Conservation (phyloP, 2,797 vertebrate species). For the Gallirallus australis region DNA sequence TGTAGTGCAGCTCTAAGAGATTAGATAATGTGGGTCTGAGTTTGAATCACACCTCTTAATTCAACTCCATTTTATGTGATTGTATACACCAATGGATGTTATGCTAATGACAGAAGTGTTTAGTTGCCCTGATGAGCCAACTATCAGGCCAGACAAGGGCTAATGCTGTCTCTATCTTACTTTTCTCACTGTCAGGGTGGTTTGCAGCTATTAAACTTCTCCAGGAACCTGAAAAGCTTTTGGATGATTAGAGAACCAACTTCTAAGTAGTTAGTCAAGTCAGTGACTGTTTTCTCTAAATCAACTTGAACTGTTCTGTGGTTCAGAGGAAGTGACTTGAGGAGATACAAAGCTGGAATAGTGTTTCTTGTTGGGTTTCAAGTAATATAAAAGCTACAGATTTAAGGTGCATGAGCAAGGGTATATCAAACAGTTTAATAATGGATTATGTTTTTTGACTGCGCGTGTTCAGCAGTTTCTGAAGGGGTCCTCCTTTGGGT, state of each 20-base stretch:
- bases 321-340: background rate
- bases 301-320: background rate
- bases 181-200: background rate
- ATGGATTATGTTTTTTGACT: background rate
- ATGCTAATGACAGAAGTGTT: background rate
- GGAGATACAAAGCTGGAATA: background rate
- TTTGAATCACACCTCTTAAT: background rate
- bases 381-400: background rate
- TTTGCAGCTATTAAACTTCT: background rate
- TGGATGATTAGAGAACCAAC: background rate
- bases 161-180: background rate
- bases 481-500: background rate
- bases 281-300: background rate
- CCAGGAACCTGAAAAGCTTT: background rate
- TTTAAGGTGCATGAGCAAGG: background rate
- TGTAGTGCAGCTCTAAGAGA: background rate
- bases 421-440: background rate
- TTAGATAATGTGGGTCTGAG: background rate
- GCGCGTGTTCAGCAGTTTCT: background rate
- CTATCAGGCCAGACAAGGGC: background rate
- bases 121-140: background rate
- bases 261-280: background rate
- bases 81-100: too few species aligned
- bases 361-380: background rate
- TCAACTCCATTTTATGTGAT: background rate